These are phyloP conservation scores for Clinocottus analis DNA, from an alignment of 2,113 vertebrate genomes.

Conservation along the genomic window DNA sequence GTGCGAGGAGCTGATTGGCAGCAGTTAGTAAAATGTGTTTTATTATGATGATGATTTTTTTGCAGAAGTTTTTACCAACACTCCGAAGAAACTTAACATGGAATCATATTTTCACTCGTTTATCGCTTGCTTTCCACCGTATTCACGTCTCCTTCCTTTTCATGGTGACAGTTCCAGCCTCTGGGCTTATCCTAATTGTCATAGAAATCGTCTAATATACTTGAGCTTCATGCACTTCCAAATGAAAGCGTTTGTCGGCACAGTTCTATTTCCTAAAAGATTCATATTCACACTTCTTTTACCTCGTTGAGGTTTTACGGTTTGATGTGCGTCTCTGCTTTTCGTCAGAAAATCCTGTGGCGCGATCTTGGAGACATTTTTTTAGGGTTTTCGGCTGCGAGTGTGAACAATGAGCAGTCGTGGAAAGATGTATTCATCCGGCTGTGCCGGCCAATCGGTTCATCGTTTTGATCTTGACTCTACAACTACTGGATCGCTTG, in stretches of 20 bases:
- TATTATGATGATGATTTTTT: constrained; percentile 23
- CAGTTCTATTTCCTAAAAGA: background rate
- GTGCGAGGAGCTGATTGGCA: constrained; percentile 32
- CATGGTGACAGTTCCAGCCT: constrained; percentile 2
- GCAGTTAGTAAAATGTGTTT: constrained; percentile 48
- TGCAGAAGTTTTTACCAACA: background rate
- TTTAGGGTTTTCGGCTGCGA: background rate
- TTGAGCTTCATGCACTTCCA: background rate
- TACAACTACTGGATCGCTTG: background rate
- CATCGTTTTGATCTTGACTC: background rate
- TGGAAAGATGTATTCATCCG: background rate
- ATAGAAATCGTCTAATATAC: background rate
- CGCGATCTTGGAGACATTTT: background rate
- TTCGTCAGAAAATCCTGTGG: background rate
- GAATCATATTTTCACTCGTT: constrained; percentile 22
- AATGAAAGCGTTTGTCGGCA: constrained; percentile 14
- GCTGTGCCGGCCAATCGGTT: background rate
- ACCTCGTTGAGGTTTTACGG: background rate
- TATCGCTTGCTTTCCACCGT: background rate
- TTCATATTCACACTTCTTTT: constrained; percentile 4
- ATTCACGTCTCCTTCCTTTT: background rate
- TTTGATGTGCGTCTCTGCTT: background rate
- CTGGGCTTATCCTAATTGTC: constrained; percentile 8
- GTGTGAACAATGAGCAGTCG: background rate
- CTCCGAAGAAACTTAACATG: constrained; percentile 12